Evolutionary conservation across 2,888 invertebrate genomes (phyloP).

Genomic region (Toxonevra muliebris): DNA sequence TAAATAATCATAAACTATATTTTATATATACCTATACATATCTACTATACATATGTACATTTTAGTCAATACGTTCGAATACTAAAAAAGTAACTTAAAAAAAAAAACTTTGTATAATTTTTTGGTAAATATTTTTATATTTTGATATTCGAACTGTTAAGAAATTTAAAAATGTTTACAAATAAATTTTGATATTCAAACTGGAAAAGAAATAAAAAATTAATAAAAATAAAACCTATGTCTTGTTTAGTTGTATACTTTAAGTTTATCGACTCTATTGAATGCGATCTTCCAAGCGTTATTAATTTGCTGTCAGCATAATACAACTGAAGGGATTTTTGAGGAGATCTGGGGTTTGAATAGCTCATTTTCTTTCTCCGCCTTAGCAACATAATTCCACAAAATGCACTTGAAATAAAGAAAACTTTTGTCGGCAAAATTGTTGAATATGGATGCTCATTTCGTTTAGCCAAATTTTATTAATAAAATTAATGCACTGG

Average conservation of each 20-base stretch:
- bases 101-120: not conserved
- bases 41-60: slow-evolving; percentile 13
- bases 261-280: too few species aligned
- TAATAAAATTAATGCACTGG: too few species aligned
- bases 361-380: too few species aligned
- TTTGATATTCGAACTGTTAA: not conserved
- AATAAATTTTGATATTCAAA: slow-evolving; percentile 4
- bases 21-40: slow-evolving; percentile 3
- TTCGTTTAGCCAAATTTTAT: too few species aligned
- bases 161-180: not conserved
- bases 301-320: too few species aligned
- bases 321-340: not conserved
- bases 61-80: not conserved
- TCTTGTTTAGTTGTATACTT: too few species aligned
- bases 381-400: too few species aligned
- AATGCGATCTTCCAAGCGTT: not conserved
- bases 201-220: not conserved
- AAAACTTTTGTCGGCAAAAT: too few species aligned
- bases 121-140: not conserved
- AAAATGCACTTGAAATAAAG: too few species aligned
- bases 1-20: slow-evolving; percentile 16
- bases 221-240: too few species aligned
- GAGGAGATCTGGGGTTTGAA: too few species aligned
- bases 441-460: too few species aligned
- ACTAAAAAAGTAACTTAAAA: not conserved